Conservation (phyloP, 2,888 invertebrate genomes). For the Hydropsyche betteni region DNA sequence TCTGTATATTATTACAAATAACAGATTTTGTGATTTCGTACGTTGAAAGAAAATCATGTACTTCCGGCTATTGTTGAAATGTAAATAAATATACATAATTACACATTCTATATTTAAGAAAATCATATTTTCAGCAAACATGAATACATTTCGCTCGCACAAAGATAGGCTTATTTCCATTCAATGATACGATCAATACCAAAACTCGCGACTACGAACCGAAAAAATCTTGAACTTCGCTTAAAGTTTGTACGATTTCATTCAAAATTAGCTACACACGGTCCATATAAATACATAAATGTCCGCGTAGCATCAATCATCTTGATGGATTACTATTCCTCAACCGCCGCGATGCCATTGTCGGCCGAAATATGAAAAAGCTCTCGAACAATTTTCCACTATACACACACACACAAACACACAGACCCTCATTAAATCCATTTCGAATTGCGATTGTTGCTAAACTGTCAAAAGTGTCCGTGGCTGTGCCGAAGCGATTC, state of each 20-base stretch:
- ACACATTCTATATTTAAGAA: too few species aligned
- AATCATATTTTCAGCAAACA: too few species aligned
- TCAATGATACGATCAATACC: background rate
- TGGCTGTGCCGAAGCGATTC: background rate
- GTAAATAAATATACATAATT: too few species aligned
- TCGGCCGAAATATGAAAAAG: constrained; percentile 35
- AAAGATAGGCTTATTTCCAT: too few species aligned
- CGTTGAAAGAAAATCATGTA: too few species aligned
- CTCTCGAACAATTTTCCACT: constrained; percentile 15
- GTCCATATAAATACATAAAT: constrained; percentile 36
- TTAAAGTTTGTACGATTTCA: constrained; percentile 24
- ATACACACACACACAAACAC: background rate
- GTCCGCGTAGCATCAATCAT: constrained; percentile 38
- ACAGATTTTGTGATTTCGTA: too few species aligned
- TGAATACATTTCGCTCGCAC: too few species aligned
- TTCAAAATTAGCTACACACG: constrained; percentile 32
- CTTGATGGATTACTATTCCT: constrained; percentile 36
- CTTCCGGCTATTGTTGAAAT: too few species aligned
- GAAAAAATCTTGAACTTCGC: constrained; percentile 11
- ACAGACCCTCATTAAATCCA: constrained; percentile 36
- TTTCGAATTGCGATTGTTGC: background rate
- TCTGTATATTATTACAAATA: too few species aligned
- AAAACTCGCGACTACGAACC: background rate
- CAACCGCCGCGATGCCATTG: constrained; percentile 33
- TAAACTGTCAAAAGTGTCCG: background rate